Evolutionary conservation across 1,140 invertebrate species (phyloP).

Genomic region (Leguminivora glycinivorella): DNA sequence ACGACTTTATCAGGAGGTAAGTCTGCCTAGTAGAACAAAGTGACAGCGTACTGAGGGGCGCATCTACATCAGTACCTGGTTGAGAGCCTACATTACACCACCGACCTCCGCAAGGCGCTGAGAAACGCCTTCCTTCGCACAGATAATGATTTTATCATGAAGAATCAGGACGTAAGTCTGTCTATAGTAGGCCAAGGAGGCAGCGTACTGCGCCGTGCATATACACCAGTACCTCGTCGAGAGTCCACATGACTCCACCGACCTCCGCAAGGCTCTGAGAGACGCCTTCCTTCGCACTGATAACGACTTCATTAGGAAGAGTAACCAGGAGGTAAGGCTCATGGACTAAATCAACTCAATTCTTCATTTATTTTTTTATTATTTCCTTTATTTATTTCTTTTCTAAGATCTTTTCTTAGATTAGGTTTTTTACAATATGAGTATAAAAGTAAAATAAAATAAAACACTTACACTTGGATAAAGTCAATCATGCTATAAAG

Average conservation of each 20-base stretch:
- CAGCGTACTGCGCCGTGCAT: slow-evolving; percentile 91
- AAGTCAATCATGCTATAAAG: too few relatives aligned
- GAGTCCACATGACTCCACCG: slow-evolving; percentile 83
- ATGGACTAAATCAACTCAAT: too few relatives aligned
- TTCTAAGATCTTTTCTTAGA: too few relatives aligned
- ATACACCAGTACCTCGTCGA: slow-evolving; percentile 92
- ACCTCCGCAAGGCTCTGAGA: slow-evolving; percentile 85
- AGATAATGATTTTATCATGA: slow-evolving; percentile 89
- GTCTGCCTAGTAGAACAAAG: too few relatives aligned
- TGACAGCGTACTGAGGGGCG: slow-evolving; percentile 89
- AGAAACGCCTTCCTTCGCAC: slow-evolving; percentile 91
- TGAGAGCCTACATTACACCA: slow-evolving; percentile 84
- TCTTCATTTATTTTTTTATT: too few relatives aligned
- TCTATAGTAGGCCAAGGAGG: too few relatives aligned
- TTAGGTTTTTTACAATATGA: too few relatives aligned
- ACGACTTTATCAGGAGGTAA: too few relatives aligned
- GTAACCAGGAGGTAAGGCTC: slow-evolving; percentile 82
- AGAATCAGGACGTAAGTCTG: slow-evolving; percentile 85
- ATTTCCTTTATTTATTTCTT: too few relatives aligned
- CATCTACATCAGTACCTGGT: slow-evolving; percentile 93
- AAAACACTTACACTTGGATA: too few relatives aligned
- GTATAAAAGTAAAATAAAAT: too few relatives aligned
- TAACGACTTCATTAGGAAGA: slow-evolving; percentile 87
- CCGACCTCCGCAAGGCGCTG: slow-evolving; percentile 85
- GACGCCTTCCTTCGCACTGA: slow-evolving; percentile 93